Percentiles rank a stretch among this genome's conserved stretches.
Evolutionary conservation across 2,888 invertebrate species (phyloP).

Genomic region (Falcaria lacertinaria): DNA sequence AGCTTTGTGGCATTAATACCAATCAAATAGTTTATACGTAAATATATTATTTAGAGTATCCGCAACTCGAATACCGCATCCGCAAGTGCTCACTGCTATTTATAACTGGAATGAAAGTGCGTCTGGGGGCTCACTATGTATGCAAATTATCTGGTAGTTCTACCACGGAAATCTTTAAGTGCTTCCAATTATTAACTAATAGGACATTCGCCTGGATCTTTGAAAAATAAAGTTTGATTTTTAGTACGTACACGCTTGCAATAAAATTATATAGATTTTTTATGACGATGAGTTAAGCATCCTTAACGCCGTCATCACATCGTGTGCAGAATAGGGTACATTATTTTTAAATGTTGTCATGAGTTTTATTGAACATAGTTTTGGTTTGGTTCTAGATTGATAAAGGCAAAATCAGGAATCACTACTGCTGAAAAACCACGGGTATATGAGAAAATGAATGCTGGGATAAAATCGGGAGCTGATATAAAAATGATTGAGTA

Average conservation of each 20-base stretch:
- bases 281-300: not conserved
- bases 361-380: no score
- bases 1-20: not conserved
- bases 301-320: not conserved
- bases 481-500: no score
- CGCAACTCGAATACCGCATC: slow-evolving; percentile 24
- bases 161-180: slow-evolving; percentile 38
- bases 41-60: slow-evolving; percentile 16
- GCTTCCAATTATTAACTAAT: slow-evolving; percentile 23
- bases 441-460: no score
- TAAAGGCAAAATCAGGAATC: no score
- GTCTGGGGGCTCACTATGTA: slow-evolving; percentile 30
- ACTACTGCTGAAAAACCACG: no score
- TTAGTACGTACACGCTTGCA: not conserved
- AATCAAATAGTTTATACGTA: not conserved
- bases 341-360: no score
- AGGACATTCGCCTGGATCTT: slow-evolving; percentile 22
- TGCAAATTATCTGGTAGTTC: slow-evolving; percentile 39
- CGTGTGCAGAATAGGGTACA: not conserved
- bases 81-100: slow-evolving; percentile 25
- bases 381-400: no score
- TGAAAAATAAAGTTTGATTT: not conserved
- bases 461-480: no score
- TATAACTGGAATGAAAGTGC: slow-evolving; percentile 22
- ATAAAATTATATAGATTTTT: not conserved